Conservation (phyloP, 2,797 vertebrate genomes). For the Acrossocheilus fasciatus region DNA sequence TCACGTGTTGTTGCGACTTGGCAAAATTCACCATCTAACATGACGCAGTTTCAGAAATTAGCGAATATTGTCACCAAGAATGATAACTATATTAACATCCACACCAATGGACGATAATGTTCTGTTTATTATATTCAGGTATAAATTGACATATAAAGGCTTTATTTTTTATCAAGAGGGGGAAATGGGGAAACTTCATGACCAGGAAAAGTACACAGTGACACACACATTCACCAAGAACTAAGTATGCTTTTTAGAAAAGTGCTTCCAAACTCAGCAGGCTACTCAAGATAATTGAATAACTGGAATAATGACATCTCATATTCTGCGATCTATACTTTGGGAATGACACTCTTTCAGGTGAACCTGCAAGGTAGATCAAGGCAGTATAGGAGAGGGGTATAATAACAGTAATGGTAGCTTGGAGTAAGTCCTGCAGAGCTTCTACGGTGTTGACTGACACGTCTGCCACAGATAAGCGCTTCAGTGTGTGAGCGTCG, state of each 20-base stretch:
- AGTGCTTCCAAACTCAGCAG: background rate
- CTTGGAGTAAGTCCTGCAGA: constrained; percentile 25
- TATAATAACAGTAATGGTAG: constrained; percentile 39
- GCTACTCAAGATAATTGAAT: background rate
- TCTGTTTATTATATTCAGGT: background rate
- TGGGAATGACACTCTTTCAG: background rate
- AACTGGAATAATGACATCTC: background rate
- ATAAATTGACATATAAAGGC: background rate
- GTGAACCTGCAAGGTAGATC: constrained; percentile 30
- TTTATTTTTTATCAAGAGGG: background rate
- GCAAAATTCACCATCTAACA: background rate
- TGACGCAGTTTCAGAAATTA: background rate
- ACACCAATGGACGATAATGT: background rate
- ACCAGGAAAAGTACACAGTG: background rate
- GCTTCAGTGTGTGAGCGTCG: constrained; percentile 47
- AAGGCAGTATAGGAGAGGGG: background rate
- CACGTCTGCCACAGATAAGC: constrained; percentile 53
- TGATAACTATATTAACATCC: background rate
- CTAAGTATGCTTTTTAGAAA: background rate
- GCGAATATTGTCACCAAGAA: background rate
- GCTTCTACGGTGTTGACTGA: constrained; percentile 37
- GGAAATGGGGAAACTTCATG: background rate
- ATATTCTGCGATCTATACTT: background rate
- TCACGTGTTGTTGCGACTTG: background rate
- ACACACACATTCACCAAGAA: background rate